phyloP scores from a whole-genome alignment of 2,113 vertebrate species.

The Apodemus speciosus region DNA sequence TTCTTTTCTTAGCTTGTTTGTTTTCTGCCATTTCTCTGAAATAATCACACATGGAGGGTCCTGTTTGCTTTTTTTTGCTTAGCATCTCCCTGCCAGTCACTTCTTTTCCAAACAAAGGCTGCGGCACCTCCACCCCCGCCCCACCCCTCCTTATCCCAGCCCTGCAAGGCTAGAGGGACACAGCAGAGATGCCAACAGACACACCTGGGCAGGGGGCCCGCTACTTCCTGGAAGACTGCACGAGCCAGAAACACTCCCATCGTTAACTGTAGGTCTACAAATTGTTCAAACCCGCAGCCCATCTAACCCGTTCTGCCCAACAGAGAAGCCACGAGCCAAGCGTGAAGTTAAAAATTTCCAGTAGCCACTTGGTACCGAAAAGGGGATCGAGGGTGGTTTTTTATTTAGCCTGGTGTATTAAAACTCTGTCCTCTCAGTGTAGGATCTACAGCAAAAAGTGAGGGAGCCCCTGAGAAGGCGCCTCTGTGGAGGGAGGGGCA shows the following conservation, averaged over 20 bases:
- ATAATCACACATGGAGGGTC: background rate
- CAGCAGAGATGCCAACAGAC: background rate
- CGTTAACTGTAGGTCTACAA: background rate
- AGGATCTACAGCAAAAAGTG: background rate
- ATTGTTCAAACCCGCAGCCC: background rate
- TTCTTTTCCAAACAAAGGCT: constrained; percentile 6
- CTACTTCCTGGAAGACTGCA: background rate
- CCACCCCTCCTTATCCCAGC: background rate
- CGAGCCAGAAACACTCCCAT: background rate
- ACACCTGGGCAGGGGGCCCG: background rate
- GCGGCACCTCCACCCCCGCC: background rate
- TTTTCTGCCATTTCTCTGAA: constrained; percentile 4
- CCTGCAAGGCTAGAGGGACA: background rate
- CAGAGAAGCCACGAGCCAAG: background rate
- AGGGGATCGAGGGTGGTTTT: background rate
- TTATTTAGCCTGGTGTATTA: background rate
- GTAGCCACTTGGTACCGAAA: background rate
- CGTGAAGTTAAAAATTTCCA: background rate
- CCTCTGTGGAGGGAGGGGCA: no score
- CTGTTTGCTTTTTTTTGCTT: constrained; percentile 35
- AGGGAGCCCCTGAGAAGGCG: background rate
- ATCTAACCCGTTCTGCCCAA: background rate
- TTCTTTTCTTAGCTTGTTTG: background rate
- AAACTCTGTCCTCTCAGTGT: background rate
- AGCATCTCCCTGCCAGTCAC: constrained; percentile 2